phyloP scores from a whole-genome alignment of 2,888 invertebrate genomes.

The Eumacrocentrus americanus region DNA sequence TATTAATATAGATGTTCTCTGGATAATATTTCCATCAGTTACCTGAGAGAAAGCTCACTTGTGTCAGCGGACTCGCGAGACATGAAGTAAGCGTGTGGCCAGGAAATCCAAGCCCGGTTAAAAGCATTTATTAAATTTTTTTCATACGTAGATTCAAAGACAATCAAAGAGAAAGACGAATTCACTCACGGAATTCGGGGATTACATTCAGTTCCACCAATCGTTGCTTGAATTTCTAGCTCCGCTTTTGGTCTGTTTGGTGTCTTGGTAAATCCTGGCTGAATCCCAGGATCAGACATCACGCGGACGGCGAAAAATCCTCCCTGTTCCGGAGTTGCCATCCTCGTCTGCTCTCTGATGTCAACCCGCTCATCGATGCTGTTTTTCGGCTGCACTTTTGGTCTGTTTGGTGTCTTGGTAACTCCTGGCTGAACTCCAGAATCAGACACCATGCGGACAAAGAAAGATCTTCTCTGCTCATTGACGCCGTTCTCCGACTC shows the following conservation, averaged over 20 bases:
- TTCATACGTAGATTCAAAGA: not conserved
- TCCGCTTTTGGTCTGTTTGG: conserved; percentile 55
- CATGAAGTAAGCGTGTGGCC: conserved; percentile 89
- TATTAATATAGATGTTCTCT: too few relatives aligned
- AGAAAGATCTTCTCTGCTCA: conserved; percentile 93
- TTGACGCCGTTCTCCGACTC: too few relatives aligned
- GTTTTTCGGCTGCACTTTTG: conserved; percentile 61
- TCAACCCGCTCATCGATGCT: conserved; percentile 76
- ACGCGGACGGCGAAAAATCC: conserved; percentile 96
- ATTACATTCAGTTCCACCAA: conserved; percentile 54
- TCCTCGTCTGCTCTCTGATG: conserved; percentile 75
- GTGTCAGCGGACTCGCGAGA: conserved; percentile 71
- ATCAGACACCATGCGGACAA: conserved; percentile 97
- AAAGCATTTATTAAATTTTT: conserved; percentile 14
- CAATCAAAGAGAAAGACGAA: not conserved
- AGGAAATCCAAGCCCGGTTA: conserved; percentile 79
- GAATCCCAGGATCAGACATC: conserved; percentile 95
- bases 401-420: conserved; percentile 57
- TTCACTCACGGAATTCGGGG: conserved; percentile 42
- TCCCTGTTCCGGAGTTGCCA: conserved; percentile 85
- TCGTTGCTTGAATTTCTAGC: conserved; percentile 54
- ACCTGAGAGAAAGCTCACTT: conserved; percentile 83
- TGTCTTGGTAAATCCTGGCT: conserved; percentile 59
- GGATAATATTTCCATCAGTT: too few relatives aligned
- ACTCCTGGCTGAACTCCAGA: conserved; percentile 76